Base-by-base conservation (phyloP, 2,113 vertebrate genomes). In the Oxygymnocypris stewartii region DNA sequence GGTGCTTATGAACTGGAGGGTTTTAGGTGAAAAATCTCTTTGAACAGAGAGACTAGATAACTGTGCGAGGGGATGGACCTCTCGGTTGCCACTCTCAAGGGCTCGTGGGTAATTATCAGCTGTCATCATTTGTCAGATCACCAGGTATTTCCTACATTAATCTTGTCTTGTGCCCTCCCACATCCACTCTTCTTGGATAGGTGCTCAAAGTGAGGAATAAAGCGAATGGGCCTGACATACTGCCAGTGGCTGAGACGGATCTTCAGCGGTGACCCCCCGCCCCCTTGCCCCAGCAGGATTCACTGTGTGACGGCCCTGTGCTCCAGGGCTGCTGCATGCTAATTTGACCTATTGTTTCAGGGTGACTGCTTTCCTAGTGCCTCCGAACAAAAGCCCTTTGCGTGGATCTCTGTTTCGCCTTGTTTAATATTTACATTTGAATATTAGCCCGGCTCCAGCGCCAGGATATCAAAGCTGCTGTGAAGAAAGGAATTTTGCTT, bases 261-360 rank as follows among this genome's bases (percentile, higher is more conserved):
- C 93, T 92, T 86, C 88, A 69, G 86, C 91, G 88, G 89, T 94
- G 93, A 94, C 94, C 94, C 95, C 78, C 80, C 63, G 2, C n/a
- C 75, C 42, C 75, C 47, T 51, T 8, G 7, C 87, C 94, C 90
- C 95, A 96, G 94, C 93, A 92, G 95, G 93, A 94, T 91, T 96
- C 94, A 94, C 93, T 4, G 14, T 79, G 90, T 84, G 89, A 88
- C 88, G 81, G 83, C 89, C 93, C 91, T 86, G 89, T 89, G 93
- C 94, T 92, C 91, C 93, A 90, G 91, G 92, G 90, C 92, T 93
- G 92, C 91, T 93, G 94, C 92, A 95, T 96, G 92, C 93, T 96
- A 95, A 96, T 96, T 95, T 94, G 90, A 91, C 91, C 94, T 94
- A 94, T 97, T 97, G 96, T 97, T 96, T 97, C 94, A 47, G 96